Evolutionary conservation across 2,113 vertebrate species (phyloP).

Genomic region (Aphyosemion australe): DNA sequence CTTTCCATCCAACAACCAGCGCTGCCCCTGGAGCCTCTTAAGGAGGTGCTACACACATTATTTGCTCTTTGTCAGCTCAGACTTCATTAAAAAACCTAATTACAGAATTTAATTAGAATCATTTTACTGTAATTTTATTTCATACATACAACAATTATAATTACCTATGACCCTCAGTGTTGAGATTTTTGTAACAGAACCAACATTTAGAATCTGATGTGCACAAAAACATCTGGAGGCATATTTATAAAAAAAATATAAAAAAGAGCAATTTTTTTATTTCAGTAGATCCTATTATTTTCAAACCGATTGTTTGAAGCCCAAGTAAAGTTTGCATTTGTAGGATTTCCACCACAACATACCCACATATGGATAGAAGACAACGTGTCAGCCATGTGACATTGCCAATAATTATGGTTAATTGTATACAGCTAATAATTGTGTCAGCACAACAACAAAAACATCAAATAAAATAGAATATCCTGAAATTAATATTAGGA

Average conservation of each 20-base stretch:
- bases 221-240: background rate
- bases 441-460: too few species aligned
- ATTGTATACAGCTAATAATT: too few species aligned
- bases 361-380: too few species aligned
- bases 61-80: slow-evolving; percentile 73
- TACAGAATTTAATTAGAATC: slow-evolving; percentile 78
- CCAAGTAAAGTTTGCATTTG: background rate
- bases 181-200: slow-evolving; percentile 15
- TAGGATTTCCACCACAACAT: too few species aligned
- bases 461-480: too few species aligned
- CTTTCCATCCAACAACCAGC: slow-evolving; percentile 57
- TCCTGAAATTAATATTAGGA: too few species aligned
- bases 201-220: slow-evolving; percentile 16
- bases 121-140: slow-evolving; percentile 65
- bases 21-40: slow-evolving; percentile 58
- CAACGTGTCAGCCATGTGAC: too few species aligned
- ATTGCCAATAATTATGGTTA: too few species aligned
- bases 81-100: slow-evolving; percentile 76
- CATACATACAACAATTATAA: slow-evolving; percentile 68
- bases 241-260: background rate
- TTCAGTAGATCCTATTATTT: background rate
- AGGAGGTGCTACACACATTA: slow-evolving; percentile 63
- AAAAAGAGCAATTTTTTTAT: too few species aligned
- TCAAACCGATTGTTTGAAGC: background rate
- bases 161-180: slow-evolving; percentile 34